Conservation (phyloP, 2,888 invertebrate species). For the Myopa testacea region DNA sequence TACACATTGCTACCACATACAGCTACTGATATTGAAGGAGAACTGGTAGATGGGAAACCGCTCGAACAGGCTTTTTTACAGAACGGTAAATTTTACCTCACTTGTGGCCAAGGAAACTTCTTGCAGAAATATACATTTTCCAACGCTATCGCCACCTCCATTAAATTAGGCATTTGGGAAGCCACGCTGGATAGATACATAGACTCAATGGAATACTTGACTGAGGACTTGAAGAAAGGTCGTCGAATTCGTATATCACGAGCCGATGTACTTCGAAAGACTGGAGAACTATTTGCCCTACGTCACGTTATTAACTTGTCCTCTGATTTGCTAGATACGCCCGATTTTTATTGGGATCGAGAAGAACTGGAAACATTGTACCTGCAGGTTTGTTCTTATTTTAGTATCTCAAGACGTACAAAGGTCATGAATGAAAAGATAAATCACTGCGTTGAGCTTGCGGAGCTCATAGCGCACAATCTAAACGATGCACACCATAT, state of each 20-base stretch:
- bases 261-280: conserved; percentile 77
- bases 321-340: conserved; percentile 93
- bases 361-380: conserved; percentile 89
- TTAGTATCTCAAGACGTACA: conserved; percentile 86
- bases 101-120: conserved; percentile 71
- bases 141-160: conserved; percentile 92
- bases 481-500: conserved; percentile 93
- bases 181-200: conserved; percentile 85
- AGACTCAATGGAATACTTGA: conserved; percentile 83
- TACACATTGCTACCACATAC: conserved; percentile 74
- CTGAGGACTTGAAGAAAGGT: conserved; percentile 82
- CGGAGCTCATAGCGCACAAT: conserved; percentile 89
- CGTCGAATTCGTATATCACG: conserved; percentile 74
- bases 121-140: conserved; percentile 95
- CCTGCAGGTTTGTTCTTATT: conserved; percentile 83
- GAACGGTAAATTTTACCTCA: conserved; percentile 64
- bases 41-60: conserved; percentile 56
- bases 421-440: conserved; percentile 97
- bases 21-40: conserved; percentile 66
- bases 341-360: conserved; percentile 98
- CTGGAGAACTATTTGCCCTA: conserved; percentile 89
- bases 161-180: conserved; percentile 96
- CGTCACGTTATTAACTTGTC: conserved; percentile 92
- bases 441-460: conserved; percentile 92
- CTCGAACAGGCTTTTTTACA: conserved; percentile 66